Evolutionary conservation across 2,888 invertebrate genomes (phyloP), one percentile per base, ranked within the genome.

Genomic region (Heliconius ethilla): DNA sequence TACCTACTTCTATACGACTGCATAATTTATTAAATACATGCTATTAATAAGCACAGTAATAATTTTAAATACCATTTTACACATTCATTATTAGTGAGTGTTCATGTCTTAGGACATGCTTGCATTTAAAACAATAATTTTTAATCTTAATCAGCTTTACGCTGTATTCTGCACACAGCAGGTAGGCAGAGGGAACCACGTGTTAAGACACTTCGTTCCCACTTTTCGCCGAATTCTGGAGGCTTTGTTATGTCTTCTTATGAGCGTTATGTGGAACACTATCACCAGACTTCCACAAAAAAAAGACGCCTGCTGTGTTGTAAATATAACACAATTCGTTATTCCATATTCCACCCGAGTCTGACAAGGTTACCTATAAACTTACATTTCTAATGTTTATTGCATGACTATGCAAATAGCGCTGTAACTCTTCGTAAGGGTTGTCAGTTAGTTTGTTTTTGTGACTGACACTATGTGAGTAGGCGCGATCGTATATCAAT

Each of bases 311-410:
- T 6, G 7, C 11, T 29, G 9, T 33, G n/a, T 70, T 55, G 29
- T 59, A n/a, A 13, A 33, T 69, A 33, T 59, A n/a, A 37, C 33
- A 59, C n/a, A 72, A 72, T 37, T 59, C 55, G 33, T 18, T 70
- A 70, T 70, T 55, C 55, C 55, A 29, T 75, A 62, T 77, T 72
- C 77, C 72, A 69, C 67, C 45, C 77, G 78, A 63, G 70, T 70
- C 59, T 66, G 70, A 78, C 78, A 78, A 80, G 80, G 80, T 78
- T 76, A 67, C 78, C 75, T 75, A 78, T 78, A 78, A 72, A 72
- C 59, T 72, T 59, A 72, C 72, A 76, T 78, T 78, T 74, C 78
- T 74, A 74, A 75, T 79, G 69, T 72, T 75, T 69, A 77, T 62
- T 73, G 73, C 75, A 75, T 72, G 75, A 73, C 72, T 33, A 45